Evolutionary conservation across 2,888 invertebrate genomes (phyloP), one percentile per base, ranked within the genome.

Genomic region (Athalia cordata): DNA sequence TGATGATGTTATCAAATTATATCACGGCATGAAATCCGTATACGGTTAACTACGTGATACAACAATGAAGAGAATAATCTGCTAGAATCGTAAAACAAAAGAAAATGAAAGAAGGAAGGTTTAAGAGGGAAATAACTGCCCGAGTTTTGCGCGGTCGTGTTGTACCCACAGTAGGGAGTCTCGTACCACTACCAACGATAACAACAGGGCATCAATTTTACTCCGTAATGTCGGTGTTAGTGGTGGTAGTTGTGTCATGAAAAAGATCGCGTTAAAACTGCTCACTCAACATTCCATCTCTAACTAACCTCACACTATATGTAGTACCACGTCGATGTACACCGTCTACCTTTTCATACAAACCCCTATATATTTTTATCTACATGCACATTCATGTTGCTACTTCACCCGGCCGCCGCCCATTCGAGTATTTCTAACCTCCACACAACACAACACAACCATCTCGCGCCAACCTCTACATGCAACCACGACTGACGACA

Each of bases 241-340:
- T 29, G 29, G 29, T 29, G 29, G 29, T 29, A 29, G 29, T 43
- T 43, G 13, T n/a, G 57, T 47, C 57, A 47, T 55, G 55, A 72
- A 72, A 72, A 72, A 72, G 15, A 66, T 59, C 59, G 59, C 72
- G 59, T 59, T 72, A 43, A 67, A 70, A 68, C 66, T 50, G 62
- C 77, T 61, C 68, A 77, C 77, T 77, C 77, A 66, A 77, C 70
- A 77, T 77, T 77, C 68, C 68, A 77, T 62, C 68, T 77, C 61
- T 57, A 70, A 67, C 77, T 77, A 68, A 77, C 77, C 77, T 77
- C 67, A 62, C 52, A 52, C 70, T 45, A 29, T 57, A 55, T 9
- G 13, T 75, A 75, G 13, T 75, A 75, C 75, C 29, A 64, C 62
- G 9, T n/a, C 45, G 13, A 6, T 7, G 29, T 55, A 55, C 55